phyloP scores from a whole-genome alignment of 2,113 vertebrate genomes.

The Propithecus coquereli region DNA sequence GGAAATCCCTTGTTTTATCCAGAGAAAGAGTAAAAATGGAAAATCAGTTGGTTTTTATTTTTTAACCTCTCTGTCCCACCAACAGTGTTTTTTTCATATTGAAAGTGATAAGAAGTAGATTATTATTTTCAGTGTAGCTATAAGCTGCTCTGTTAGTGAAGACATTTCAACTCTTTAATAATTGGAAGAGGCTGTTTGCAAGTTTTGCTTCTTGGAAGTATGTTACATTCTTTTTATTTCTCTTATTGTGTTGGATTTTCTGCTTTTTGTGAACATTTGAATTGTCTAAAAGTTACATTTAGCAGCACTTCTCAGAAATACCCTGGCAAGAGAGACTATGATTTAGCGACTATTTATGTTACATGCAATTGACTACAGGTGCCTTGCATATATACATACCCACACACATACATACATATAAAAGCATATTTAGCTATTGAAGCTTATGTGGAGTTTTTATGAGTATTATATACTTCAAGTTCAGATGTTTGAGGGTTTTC shows the following conservation, averaged over 20 bases:
- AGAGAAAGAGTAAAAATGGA: neutral
- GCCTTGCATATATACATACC: neutral
- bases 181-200: neutral
- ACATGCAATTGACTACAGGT: neutral
- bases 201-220: neutral
- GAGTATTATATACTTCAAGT: neutral
- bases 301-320: neutral
- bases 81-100: neutral
- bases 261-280: neutral
- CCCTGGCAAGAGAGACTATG: neutral
- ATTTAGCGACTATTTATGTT: constrained; percentile 31
- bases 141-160: neutral
- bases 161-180: neutral
- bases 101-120: neutral
- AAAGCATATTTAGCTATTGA: neutral
- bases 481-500: neutral
- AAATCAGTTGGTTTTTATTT: neutral
- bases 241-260: neutral
- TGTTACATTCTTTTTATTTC: neutral
- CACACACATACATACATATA: neutral
- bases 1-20: neutral
- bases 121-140: neutral
- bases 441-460: neutral
- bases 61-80: neutral
- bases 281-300: neutral